Conservation (phyloP, 2,888 invertebrate genomes). For the Folsomia candida region DNA sequence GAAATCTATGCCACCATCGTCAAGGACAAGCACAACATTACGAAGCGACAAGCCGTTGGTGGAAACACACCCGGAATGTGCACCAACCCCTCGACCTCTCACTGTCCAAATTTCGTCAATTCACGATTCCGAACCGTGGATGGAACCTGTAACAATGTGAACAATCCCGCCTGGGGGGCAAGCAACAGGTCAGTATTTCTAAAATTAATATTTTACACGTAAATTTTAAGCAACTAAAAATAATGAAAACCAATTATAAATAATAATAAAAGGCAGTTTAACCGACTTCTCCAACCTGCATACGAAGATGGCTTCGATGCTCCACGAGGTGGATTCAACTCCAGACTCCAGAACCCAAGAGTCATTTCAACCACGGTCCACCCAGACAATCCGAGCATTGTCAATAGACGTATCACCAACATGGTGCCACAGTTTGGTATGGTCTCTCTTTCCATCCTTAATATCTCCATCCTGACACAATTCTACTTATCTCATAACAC, state of each 20-base stretch:
- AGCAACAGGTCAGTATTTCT: conserved; percentile 44
- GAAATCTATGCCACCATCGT: too few species aligned
- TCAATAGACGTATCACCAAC: conserved; percentile 32
- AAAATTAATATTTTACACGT: too few species aligned
- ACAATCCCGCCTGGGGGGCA: conserved; percentile 52
- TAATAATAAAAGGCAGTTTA: too few species aligned
- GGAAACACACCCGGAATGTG: conserved; percentile 37
- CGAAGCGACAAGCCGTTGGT: conserved; percentile 29
- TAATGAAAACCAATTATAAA: too few species aligned
- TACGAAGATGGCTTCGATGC: conserved; percentile 50
- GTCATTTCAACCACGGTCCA: conserved; percentile 70
- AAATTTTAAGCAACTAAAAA: too few species aligned
- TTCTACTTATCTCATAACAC: too few species aligned
- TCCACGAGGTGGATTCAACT: conserved; percentile 59
- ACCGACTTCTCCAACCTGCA: conserved; percentile 48
- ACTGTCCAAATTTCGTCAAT: neutral
- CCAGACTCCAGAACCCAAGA: conserved; percentile 70
- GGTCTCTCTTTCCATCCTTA: too few species aligned
- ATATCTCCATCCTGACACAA: too few species aligned
- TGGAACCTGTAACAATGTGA: conserved; percentile 52
- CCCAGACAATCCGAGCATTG: conserved; percentile 62
- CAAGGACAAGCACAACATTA: conserved; percentile 31
- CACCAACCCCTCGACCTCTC: conserved; percentile 1
- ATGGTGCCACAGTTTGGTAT: conserved; percentile 50
- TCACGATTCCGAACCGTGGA: conserved; percentile 49